phyloP scores from a whole-genome alignment of 2,113 vertebrate species.

The Meleagris gallopavo region DNA sequence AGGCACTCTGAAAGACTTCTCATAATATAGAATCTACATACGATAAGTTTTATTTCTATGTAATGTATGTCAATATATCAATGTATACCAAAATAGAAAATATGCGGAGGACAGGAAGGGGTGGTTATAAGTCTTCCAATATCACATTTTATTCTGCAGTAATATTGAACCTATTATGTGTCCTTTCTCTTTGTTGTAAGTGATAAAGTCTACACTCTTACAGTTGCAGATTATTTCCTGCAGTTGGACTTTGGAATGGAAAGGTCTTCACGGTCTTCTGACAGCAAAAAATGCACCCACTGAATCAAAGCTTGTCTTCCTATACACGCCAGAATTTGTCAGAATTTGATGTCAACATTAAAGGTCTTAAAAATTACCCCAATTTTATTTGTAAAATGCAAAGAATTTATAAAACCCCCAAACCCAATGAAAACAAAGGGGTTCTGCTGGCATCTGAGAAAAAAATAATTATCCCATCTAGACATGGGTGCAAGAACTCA shows the following conservation, averaged over 20 bases:
- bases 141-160: not conserved
- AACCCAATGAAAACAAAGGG: not conserved
- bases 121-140: rapidly evolving
- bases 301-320: not conserved
- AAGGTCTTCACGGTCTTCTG: not conserved
- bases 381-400: not conserved
- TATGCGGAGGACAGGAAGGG: not conserved
- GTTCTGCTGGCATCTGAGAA: not conserved
- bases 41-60: no score
- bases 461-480: not conserved
- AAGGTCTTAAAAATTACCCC: not conserved
- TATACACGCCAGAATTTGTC: not conserved
- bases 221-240: not conserved
- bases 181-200: not conserved
- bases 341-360: not conserved
- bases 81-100: not conserved
- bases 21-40: not conserved
- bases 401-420: not conserved
- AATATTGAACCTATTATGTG: not conserved
- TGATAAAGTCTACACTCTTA: not conserved
- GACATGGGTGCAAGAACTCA: not conserved
- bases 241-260: not conserved
- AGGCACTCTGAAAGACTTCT: not conserved
- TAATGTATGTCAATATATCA: not conserved
- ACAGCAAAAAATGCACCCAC: not conserved